A percentile compares a stretch with the other conserved stretches of the same genome.
Evolutionary conservation across 2,797 vertebrate species (phyloP).

Genomic region (Spea hammondii): DNA sequence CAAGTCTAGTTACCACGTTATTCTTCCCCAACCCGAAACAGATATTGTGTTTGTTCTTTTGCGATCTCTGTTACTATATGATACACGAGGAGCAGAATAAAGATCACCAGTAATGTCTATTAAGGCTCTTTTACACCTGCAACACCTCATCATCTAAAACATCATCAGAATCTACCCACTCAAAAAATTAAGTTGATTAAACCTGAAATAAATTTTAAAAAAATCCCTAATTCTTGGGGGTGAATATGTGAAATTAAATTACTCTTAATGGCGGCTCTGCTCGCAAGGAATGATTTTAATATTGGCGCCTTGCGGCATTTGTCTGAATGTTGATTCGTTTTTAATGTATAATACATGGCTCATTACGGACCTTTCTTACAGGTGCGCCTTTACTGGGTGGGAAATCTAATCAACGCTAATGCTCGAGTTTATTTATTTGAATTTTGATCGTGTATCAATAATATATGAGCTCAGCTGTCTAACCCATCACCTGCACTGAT

Average conservation of each 20-base stretch:
- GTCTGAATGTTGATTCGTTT: constrained; percentile 46
- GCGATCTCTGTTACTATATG: no score
- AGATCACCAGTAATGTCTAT: neutral
- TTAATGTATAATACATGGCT: constrained; percentile 44
- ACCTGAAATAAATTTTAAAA: neutral
- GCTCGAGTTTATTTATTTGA: constrained; percentile 29
- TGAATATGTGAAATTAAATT: constrained; percentile 44
- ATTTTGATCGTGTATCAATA: constrained; percentile 48
- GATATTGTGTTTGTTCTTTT: no score
- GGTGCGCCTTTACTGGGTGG: constrained; percentile 29
- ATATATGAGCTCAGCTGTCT: constrained; percentile 48
- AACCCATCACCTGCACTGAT: constrained; percentile 38
- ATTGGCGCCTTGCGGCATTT: constrained; percentile 19
- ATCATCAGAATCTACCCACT: constrained; percentile 34
- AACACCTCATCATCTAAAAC: constrained; percentile 1
- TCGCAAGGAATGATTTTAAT: constrained; percentile 28
- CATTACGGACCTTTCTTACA: constrained; percentile 40
- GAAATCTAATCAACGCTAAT: constrained; percentile 41
- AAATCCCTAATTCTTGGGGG: constrained; percentile 12
- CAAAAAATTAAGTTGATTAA: constrained; percentile 50
- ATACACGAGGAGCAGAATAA: no score
- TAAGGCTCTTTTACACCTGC: constrained; percentile 29
- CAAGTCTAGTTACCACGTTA: no score
- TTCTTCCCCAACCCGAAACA: no score
- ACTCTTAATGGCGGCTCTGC: constrained; percentile 31